These are phyloP conservation scores for Bombus superbus DNA, from an alignment of 1,140 invertebrate species.

Conservation along the genomic window DNA sequence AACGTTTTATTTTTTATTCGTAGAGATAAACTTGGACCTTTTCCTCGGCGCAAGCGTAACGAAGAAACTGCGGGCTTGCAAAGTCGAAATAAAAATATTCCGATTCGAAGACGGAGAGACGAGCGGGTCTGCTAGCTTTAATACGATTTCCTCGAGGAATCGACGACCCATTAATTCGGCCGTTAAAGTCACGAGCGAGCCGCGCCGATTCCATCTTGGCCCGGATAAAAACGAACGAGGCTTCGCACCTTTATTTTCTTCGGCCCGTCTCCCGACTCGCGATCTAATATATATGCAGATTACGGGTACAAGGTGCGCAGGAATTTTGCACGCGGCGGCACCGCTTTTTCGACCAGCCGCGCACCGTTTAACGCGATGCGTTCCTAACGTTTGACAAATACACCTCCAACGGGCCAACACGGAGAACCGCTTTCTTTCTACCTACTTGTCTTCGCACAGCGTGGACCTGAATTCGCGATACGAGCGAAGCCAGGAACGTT, in stretches of 20 bases:
- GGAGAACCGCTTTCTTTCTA: too few species aligned
- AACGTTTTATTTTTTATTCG: too few species aligned
- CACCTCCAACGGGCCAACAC: too few species aligned
- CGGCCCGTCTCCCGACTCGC: neutral
- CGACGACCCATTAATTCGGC: neutral
- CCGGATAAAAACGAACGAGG: constrained; percentile 16
- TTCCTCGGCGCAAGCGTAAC: too few species aligned
- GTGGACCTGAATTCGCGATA: too few species aligned
- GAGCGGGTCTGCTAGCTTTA: too few species aligned
- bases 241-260: constrained; percentile 39
- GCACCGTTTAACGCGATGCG: too few species aligned
- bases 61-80: too few species aligned
- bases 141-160: neutral
- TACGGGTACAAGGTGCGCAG: constrained; percentile 26
- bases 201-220: neutral
- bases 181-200: neutral
- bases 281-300: constrained; percentile 60
- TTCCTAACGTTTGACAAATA: too few species aligned
- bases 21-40: too few species aligned
- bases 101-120: neutral
- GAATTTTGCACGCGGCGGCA: constrained; percentile 16
- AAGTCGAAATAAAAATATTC: neutral
- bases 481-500: too few species aligned
- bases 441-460: too few species aligned
- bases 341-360: neutral